Conservation (phyloP, 2,797 vertebrate genomes). For the Picus viridis region DNA sequence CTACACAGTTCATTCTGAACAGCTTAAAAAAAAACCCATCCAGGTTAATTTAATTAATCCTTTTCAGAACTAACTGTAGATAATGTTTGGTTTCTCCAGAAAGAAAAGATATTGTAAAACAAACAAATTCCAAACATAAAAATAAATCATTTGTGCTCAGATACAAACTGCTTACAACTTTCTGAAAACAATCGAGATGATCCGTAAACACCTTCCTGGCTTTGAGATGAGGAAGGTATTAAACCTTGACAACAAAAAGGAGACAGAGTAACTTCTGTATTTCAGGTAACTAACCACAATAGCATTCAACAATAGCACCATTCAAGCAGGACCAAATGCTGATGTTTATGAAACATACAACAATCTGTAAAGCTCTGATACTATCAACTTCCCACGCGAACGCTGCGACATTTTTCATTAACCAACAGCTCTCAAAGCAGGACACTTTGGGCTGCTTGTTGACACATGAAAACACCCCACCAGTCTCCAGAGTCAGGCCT, state of each 20-base stretch:
- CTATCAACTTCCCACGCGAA: neutral
- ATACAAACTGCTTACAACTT: neutral
- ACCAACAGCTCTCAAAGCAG: neutral
- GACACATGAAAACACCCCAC: neutral
- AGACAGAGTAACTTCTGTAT: neutral
- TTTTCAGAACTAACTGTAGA: neutral
- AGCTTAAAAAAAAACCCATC: neutral
- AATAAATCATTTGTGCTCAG: neutral
- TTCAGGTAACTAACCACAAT: neutral
- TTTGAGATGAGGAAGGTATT: neutral
- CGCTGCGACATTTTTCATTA: neutral
- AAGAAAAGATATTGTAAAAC: neutral
- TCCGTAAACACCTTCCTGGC: neutral
- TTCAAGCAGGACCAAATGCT: neutral
- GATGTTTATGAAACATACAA: accelerated
- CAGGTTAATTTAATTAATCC: neutral
- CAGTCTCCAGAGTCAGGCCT: neutral
- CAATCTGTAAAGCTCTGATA: neutral
- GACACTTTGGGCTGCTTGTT: neutral
- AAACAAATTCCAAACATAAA: neutral
- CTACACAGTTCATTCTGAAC: neutral
- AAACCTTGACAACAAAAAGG: neutral
- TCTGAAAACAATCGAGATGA: neutral
- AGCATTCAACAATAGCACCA: accelerated
- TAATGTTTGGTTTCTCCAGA: neutral